Conservation (phyloP, 2,797 vertebrate species). For the Enteromius paludinosus region DNA sequence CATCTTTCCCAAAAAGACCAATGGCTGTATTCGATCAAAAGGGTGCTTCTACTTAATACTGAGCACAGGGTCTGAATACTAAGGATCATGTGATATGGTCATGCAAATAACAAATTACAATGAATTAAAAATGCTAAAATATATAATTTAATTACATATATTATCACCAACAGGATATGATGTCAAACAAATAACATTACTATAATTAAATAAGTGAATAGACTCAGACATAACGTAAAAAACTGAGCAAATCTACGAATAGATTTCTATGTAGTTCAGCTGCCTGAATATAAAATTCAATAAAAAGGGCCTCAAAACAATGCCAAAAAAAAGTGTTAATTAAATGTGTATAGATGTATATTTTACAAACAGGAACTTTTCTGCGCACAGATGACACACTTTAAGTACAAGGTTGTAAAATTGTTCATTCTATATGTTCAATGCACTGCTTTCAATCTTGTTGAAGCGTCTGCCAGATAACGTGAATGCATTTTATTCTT, state of each 20-base stretch:
- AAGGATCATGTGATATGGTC: background rate
- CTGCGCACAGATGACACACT: background rate
- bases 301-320: background rate
- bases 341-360: background rate
- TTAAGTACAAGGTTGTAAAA: background rate
- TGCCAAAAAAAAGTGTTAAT: background rate
- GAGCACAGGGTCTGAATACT: too few relatives aligned
- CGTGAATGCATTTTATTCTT: background rate
- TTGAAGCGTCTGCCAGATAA: background rate
- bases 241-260: too few relatives aligned
- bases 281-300: background rate
- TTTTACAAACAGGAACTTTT: background rate
- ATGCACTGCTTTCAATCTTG: background rate
- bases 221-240: background rate
- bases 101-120: background rate
- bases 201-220: too few relatives aligned
- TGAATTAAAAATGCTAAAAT: background rate
- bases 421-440: background rate
- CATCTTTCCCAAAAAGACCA: too few relatives aligned
- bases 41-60: too few relatives aligned
- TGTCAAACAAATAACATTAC: background rate
- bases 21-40: too few relatives aligned
- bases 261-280: too few relatives aligned
- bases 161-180: background rate
- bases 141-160: background rate